Percentiles rank a stretch among this genome's conserved stretches.
Conservation (phyloP, 2,888 invertebrate genomes). For the Orthonevra nobilis region DNA sequence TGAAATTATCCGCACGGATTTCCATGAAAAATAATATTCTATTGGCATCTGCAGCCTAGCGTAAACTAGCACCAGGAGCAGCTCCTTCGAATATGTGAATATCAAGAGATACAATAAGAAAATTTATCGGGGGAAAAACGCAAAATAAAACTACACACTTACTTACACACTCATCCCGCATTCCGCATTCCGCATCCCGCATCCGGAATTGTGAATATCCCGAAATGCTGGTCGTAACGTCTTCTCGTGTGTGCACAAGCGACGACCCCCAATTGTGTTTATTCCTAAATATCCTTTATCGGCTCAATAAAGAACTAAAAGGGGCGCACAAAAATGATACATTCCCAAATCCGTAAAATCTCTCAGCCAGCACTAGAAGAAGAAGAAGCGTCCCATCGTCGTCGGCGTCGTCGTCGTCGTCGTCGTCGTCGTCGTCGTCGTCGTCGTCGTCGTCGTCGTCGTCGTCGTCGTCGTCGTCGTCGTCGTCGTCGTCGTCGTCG, state of each 20-base stretch:
- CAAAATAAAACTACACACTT: no score
- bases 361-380: constrained; percentile 30
- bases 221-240: constrained; percentile 21
- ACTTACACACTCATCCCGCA: no score
- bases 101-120: constrained; percentile 55
- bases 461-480: constrained; percentile 24
- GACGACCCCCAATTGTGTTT: constrained; percentile 70
- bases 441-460: constrained; percentile 18
- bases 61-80: constrained; percentile 28
- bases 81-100: constrained; percentile 13
- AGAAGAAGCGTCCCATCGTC: not conserved
- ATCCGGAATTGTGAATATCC: not conserved
- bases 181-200: not conserved
- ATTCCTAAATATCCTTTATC: constrained; percentile 68
- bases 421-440: constrained; percentile 12
- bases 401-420: not conserved
- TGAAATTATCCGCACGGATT: constrained; percentile 69
- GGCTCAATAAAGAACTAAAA: constrained; percentile 68
- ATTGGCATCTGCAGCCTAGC: constrained; percentile 46
- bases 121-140: constrained; percentile 38
- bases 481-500: no score
- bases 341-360: constrained; percentile 63
- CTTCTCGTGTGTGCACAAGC: constrained; percentile 42
- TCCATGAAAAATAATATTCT: constrained; percentile 68
- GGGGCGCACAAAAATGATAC: constrained; percentile 67